Base-by-base conservation (phyloP, 2,888 invertebrate genomes). In the Patella ulyssiponensis region DNA sequence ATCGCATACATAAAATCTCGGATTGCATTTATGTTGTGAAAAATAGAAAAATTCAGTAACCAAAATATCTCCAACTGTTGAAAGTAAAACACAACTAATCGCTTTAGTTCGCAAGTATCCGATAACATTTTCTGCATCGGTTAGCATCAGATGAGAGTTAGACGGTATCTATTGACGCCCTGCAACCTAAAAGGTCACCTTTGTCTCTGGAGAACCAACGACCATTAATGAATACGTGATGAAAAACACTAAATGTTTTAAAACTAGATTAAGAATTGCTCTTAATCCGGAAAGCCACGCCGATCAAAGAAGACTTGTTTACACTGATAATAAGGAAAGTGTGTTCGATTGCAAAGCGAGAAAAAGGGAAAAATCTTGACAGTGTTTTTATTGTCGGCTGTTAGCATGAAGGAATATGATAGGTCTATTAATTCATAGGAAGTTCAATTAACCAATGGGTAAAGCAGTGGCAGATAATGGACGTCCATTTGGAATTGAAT, bases 131-230 rank as follows among this genome's bases (percentile, higher is more conserved):
- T 64, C 64, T 64, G 64, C 64, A 11, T 64, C 64, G 23, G 64
- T 64, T 23, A 64, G 64, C 23, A 23, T 23, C 23, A 64, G 23
- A 64, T 44, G 44, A 44, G 44, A 44, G 9, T 44, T 44, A 44
- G 44, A 44, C 44, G 44, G 44, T 44, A 44, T 44, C 44, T 44
- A 44, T 44, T 44, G 44, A 44, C 44, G 44, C 44, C 44, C 44
- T 44, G 44, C 44, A 64, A 23, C 23, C 64, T 64, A 23, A 64
- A 64, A 64, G 64, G 64, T 64, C 64, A 23, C 23, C 23, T 23
- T 64, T 64, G 64, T 64, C 64, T 64, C 64, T 12, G 64, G 64
- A 64, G 64, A 64, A 64, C 64, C 20, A 64, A 64, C 23, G 44
- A 44, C 20, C 64, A 64, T 64, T 64, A 64, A 23, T 23, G 64